These are phyloP conservation scores for Camponotus floridanus DNA, from an alignment of 1,140 invertebrate species.

Conservation along the genomic window DNA sequence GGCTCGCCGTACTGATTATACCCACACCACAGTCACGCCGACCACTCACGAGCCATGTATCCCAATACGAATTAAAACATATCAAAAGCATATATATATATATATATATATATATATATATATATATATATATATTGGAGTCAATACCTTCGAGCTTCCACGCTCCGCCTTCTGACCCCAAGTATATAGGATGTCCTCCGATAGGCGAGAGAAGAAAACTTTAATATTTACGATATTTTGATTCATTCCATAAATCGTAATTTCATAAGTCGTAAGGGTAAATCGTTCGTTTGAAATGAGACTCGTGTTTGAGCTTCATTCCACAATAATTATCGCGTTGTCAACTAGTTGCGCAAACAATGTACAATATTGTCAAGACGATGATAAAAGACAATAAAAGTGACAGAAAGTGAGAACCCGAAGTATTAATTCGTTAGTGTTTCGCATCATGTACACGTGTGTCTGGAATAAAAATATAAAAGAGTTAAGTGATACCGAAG, in stretches of 20 bases:
- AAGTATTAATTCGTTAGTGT: background rate
- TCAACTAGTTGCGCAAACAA: background rate
- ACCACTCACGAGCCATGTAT: conserved; percentile 65
- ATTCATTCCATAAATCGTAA: background rate
- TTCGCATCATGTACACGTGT: background rate
- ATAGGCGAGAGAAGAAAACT: conserved; percentile 28
- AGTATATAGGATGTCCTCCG: conserved; percentile 10
- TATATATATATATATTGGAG: conserved; percentile 42
- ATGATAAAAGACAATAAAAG: background rate
- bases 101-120: conserved; percentile 1
- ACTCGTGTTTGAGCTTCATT: background rate
- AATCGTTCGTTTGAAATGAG: conserved; percentile 9
- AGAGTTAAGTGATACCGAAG: background rate
- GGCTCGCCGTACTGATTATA: conserved; percentile 76
- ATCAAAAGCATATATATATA: conserved; percentile 65
- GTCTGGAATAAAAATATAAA: background rate
- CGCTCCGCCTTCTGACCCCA: conserved; percentile 43
- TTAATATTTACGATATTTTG: conserved; percentile 49
- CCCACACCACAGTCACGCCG: conserved; percentile 35
- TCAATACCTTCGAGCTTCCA: conserved; percentile 60
- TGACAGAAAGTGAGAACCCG: background rate
- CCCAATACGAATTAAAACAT: conserved; percentile 79
- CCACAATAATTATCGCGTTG: background rate
- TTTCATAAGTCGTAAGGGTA: background rate
- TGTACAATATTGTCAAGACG: background rate